Evolutionary conservation across 1,140 invertebrate species (phyloP), one percentile per base, ranked within the genome.

Genomic region (Meloidogyne exigua): DNA sequence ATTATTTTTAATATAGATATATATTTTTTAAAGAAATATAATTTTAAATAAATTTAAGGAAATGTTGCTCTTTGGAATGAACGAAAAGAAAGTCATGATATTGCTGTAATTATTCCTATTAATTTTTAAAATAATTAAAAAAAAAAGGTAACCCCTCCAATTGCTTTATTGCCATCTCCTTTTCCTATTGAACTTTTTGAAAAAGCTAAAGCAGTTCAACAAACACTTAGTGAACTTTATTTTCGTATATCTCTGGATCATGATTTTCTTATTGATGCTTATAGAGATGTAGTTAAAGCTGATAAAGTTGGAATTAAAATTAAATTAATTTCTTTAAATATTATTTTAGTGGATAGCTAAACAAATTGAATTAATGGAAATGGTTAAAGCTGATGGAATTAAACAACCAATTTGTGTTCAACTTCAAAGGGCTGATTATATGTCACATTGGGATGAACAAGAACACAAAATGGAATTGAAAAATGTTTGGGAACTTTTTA

Each of bases 341-440:
- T 36, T 62, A 23, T 62, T 64, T 21, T 36, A 62, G 72, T 73
- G 65, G 57, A 73, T 73, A 80, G 4, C 57, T 75, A 42, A 71
- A 76, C 64, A 71, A 86, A 76, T 65, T 79, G 26, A 79, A 87
- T n/a, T 87, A 83, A 28, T 76, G 78, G 32, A 75, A 68, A 75
- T 76, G 36, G 81, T 83, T 21, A 76, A 72, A 57, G 71, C 65
- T 7, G 76, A 81, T 67, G 84, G 84, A 68, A 79, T 79, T 18
- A 66, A 49, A 25, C 83, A 87, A 67, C 76, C 71, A 63, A 67
- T 70, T 18, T 72, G 77, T 18, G 75, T 87, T 9, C 63, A 78
- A 3, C 85, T 82, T 36, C 83, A 87, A 65, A 73, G 85, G 49
- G 86, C 85, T 9, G 85, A 87, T 72, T 87, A 87, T 66, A 87